Conservation (phyloP, 2,113 vertebrate genomes). For the Odontesthes bonariensis region DNA sequence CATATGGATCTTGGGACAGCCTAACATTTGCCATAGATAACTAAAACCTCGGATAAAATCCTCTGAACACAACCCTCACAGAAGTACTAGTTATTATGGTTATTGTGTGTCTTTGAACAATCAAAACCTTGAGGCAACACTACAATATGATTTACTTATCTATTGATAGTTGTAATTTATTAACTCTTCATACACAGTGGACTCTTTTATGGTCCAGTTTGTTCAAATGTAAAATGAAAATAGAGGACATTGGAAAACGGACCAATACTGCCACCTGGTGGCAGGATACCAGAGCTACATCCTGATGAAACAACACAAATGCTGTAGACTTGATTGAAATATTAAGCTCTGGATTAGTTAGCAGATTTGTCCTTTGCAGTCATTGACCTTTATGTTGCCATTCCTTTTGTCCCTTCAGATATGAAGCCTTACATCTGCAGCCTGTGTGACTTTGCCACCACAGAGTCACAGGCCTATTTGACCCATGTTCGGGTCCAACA, state of each 20-base stretch:
- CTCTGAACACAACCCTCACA: background rate
- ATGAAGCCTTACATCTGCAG: conserved; percentile 83
- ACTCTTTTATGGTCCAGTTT: background rate
- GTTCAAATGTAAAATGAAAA: background rate
- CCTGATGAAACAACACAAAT: background rate
- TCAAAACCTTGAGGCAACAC: too few species aligned
- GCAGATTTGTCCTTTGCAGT: background rate
- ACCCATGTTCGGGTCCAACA: conserved; percentile 71
- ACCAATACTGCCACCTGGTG: conserved; percentile 61
- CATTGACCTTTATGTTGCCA: conserved; percentile 45
- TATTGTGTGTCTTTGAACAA: too few species aligned
- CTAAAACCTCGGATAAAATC: background rate
- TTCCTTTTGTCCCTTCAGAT: conserved; percentile 77
- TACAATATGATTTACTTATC: background rate
- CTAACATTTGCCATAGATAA: too few species aligned
- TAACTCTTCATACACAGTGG: background rate
- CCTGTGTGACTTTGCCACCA: conserved; percentile 81
- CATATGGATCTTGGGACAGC: too few species aligned
- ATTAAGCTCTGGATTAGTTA: conserved; percentile 14
- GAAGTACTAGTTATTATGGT: background rate
- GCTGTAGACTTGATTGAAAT: background rate
- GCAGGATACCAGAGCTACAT: conserved; percentile 27
- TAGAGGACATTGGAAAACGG: background rate
- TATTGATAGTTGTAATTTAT: background rate
- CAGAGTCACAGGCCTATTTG: conserved; percentile 67